Evolutionary conservation across 2,797 vertebrate genomes (phyloP).

Genomic region (Channallabes apus): DNA sequence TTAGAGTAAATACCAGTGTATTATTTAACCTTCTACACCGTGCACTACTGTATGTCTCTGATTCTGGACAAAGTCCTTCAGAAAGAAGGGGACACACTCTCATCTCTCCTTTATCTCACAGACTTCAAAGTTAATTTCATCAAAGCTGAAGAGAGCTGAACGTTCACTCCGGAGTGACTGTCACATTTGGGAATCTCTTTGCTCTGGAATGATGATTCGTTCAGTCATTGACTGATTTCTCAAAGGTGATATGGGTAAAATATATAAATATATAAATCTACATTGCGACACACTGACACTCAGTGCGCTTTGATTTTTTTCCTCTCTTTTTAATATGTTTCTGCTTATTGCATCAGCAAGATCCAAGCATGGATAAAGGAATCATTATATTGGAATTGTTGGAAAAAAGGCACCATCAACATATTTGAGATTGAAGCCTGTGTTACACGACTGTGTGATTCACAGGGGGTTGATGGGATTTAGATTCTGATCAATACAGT

Average conservation of each 20-base stretch:
- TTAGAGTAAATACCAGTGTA: neutral
- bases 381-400: slow-evolving; percentile 68
- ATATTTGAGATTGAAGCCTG: neutral
- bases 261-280: slow-evolving; percentile 40
- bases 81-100: neutral
- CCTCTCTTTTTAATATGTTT: slow-evolving; percentile 66
- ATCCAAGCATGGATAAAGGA: slow-evolving; percentile 68
- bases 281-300: slow-evolving; percentile 37
- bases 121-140: slow-evolving; percentile 30
- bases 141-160: slow-evolving; percentile 14
- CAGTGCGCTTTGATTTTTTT: slow-evolving; percentile 48
- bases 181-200: slow-evolving; percentile 40
- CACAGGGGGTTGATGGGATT: neutral
- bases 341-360: slow-evolving; percentile 72
- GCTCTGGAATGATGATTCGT: slow-evolving; percentile 34
- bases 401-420: slow-evolving; percentile 61
- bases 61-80: neutral
- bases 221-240: slow-evolving; percentile 53
- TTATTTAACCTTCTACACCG: neutral
- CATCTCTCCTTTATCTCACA: slow-evolving; percentile 9
- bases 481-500: neutral
- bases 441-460: too few relatives aligned
- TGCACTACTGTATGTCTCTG: neutral
- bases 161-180: slow-evolving; percentile 14
- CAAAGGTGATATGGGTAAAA: slow-evolving; percentile 47